Percentiles rank a stretch among this genome's conserved stretches.
phyloP scores from a whole-genome alignment of 2,113 vertebrate genomes.

The Pyxicephalus adspersus region DNA sequence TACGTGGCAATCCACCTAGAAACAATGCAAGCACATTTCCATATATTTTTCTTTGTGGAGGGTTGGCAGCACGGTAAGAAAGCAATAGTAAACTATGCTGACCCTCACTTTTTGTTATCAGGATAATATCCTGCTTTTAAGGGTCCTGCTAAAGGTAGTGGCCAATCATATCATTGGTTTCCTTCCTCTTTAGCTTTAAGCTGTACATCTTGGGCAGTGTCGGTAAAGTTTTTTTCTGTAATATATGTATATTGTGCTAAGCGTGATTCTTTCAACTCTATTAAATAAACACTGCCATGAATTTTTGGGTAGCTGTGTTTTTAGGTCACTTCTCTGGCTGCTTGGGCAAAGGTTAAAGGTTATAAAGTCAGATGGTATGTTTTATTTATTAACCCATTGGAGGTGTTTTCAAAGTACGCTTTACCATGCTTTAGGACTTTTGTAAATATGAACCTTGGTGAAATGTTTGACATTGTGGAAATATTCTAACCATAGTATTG shows the following conservation, averaged over 20 bases:
- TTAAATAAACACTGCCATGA: not conserved
- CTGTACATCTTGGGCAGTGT: not conserved
- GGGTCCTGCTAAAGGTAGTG: not conserved
- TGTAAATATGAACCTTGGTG: too few species aligned
- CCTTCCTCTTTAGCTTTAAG: constrained; percentile 2
- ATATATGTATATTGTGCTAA: not conserved
- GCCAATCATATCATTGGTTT: constrained; percentile 31
- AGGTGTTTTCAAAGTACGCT: too few species aligned
- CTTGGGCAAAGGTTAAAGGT: too few species aligned
- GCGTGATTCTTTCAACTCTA: not conserved
- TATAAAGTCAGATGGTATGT: too few species aligned
- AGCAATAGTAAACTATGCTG: constrained; percentile 16
- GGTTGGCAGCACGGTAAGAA: constrained; percentile 7
- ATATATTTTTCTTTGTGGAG: constrained; percentile 1
- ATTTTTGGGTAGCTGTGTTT: not conserved
- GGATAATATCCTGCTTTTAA: constrained; percentile 38
- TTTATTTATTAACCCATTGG: too few species aligned
- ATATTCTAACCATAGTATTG: too few species aligned
- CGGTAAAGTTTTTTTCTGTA: not conserved
- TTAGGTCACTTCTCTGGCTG: not conserved
- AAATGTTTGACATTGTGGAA: too few species aligned
- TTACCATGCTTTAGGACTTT: too few species aligned
- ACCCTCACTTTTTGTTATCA: constrained; percentile 22
- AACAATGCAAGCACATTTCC: constrained; percentile 2
- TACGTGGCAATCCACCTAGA: not conserved